phyloP scores from a whole-genome alignment of 1,140 invertebrate genomes.

The Hyles euphorbiae region DNA sequence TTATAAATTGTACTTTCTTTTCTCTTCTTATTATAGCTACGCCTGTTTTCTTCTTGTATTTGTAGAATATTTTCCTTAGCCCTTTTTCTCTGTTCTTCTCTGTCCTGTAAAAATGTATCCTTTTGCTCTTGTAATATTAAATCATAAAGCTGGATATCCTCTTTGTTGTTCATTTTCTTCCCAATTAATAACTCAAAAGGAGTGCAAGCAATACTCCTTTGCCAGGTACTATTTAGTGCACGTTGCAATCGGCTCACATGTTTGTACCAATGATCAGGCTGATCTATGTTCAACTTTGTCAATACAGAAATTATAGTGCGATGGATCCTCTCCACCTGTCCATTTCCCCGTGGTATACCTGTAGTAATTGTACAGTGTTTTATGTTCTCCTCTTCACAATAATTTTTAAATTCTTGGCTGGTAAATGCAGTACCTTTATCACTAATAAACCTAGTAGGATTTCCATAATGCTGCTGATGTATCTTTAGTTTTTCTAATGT shows the following conservation, averaged over 20 bases:
- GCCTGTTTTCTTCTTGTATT: too few species aligned
- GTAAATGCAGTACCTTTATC: slow-evolving; percentile 1
- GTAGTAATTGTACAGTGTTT: slow-evolving; percentile 1
- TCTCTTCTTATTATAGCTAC: too few species aligned
- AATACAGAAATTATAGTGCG: slow-evolving; percentile 1
- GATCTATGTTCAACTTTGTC: slow-evolving; percentile 11
- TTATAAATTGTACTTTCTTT: too few species aligned
- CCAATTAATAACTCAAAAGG: slow-evolving; percentile 49
- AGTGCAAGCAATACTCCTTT: slow-evolving; percentile 38
- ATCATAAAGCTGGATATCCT: slow-evolving; percentile 1
- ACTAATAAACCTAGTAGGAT: neutral
- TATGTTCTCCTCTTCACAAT: neutral
- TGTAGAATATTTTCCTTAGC: too few species aligned
- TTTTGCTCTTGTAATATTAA: slow-evolving; percentile 1
- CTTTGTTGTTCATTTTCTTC: slow-evolving; percentile 24
- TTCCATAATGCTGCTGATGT: neutral
- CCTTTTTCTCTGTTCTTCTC: too few species aligned
- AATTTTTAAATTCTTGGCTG: neutral
- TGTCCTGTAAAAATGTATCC: too few species aligned
- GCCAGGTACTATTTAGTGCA: slow-evolving; percentile 40
- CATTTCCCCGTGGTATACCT: slow-evolving; percentile 7
- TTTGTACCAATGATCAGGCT: slow-evolving; percentile 41
- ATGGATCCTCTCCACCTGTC: slow-evolving; percentile 8
- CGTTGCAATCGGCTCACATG: slow-evolving; percentile 35
- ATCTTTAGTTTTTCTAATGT: neutral